Base-by-base conservation (phyloP, 2,888 invertebrate genomes). In the Barypeithes pellucidus region DNA sequence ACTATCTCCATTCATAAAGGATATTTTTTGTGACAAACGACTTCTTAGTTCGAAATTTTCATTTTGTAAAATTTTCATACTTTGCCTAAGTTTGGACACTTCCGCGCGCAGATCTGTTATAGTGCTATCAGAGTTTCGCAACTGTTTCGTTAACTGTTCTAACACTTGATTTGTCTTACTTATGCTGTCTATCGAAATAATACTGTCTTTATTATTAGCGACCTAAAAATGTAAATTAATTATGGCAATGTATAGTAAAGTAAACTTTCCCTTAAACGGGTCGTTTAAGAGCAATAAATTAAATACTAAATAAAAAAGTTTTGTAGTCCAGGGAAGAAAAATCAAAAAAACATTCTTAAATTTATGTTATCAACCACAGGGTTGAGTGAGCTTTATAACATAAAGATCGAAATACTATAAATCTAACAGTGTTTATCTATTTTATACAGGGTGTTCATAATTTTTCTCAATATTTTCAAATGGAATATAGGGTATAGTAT, bases 31-130 rank as follows among this genome's bases (percentile, higher is more conserved):
- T 1, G 84, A 84, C 57, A 86, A 84, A 65, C 88, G 89, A 43
- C 89, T 91, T 81, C 93, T 92, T 43, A 96, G 83, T 67, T 93
- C 92, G 61, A 91, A 90, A 85, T 97, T 96, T 84, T 96, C 96
- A 73, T 90, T 91, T 16, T 93, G 92, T 52, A 97, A 85, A 78
- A 91, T 91, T 81, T 95, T 93, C 18, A 96, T 91, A 57, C 91
- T 91, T 3, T 89, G 89, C 78, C 91, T 91, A 24, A 93, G 84
- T 78, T 88, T 89, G 68, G 87, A 87, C 20, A 93, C 85, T 81
- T 93, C 91, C 29, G 88, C 89, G 76, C 90, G 90, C 0, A 93
- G 84, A 79, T 91, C 91, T 20, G 88, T 89, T 80, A 92, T 92
- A 2, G 91, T 92, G 43, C 88, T 89, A 81, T 91, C 91, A 73